These are phyloP conservation scores for Stenurella melanura DNA, from an alignment of 2,888 invertebrate genomes.

Conservation along the genomic window DNA sequence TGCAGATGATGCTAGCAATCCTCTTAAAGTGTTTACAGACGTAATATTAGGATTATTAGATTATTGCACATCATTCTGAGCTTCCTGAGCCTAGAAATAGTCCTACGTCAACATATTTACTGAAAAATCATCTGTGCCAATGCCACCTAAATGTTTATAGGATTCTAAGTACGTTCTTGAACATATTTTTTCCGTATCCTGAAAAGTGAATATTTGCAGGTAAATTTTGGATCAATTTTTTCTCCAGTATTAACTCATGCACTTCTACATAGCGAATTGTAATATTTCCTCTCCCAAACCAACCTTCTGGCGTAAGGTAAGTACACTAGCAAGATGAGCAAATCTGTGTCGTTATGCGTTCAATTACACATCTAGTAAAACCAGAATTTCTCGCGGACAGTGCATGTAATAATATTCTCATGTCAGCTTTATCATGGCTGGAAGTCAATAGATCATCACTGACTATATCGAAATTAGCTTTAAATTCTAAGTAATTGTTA, in stretches of 20 bases:
- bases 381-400: too few species aligned
- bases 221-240: not conserved
- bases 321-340: not conserved
- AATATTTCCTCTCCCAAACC: constrained; percentile 7
- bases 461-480: not conserved
- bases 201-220: constrained; percentile 13
- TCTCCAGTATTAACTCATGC: not conserved
- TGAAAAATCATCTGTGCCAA: too few species aligned
- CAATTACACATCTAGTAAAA: constrained; percentile 15
- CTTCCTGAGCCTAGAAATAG: too few species aligned
- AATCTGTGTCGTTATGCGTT: too few species aligned
- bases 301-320: constrained; percentile 8
- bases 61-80: too few species aligned
- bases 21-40: too few species aligned
- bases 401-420: not conserved
- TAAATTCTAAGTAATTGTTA: not conserved
- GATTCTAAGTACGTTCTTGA: too few species aligned
- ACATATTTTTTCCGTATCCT: constrained; percentile 8
- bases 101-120: too few species aligned
- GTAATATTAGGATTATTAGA: too few species aligned
- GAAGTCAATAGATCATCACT: not conserved
- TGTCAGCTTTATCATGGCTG: constrained; percentile 2
- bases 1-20: too few species aligned
- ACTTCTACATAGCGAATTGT: not conserved
- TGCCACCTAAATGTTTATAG: not conserved